Evolutionary conservation across 2,888 invertebrate genomes (phyloP), one percentile per base, ranked within the genome.

Genomic region (Dryococelus australis): DNA sequence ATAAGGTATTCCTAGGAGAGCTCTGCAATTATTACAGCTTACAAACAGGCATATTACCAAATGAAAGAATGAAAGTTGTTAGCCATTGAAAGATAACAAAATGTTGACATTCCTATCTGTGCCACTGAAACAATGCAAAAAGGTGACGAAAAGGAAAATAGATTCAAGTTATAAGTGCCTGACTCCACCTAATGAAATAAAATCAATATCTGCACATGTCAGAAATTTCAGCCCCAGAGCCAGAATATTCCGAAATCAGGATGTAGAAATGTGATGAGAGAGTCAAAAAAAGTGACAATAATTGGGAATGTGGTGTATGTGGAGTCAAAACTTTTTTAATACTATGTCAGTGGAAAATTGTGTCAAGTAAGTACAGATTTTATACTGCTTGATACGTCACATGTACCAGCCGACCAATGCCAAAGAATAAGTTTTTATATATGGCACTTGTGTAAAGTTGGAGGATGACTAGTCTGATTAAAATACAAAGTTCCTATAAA

Each of bases 231-330:
- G 9, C n/a, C 9, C 27, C 79, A 79, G 79, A n/a, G 27, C 26
- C n/a, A 13, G 26, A 79, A 79, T 20, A 1, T 79, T 47, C 47
- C 83, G 35, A 83, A 26, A 20, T 27, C 35, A n/a, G 43, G 51
- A 26, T 51, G 3, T 8, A 35, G 26, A 43, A 24, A 27, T 9
- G 24, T 24, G 27, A 27, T 20, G n/a, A 27, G 2, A 26, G 13
- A 26, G 51, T 27, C 43, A 35, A 12, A 47, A 43, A 43, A n/a
- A 43, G n/a, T 43, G 20, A 43, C 27, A 47, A 85, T 3, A 24
- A 85, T 43, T 85, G 85, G 51, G n/a, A 13, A 8, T 79, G 79
- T 79, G 79, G 79, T 79, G 79, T 79, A 13, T 85, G 47, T 85
- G n/a, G 24, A 20, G 26, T 3, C 27, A 85, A 51, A 10, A 1